phyloP scores from a whole-genome alignment of 2,113 vertebrate species.

The Litocranius walleri region DNA sequence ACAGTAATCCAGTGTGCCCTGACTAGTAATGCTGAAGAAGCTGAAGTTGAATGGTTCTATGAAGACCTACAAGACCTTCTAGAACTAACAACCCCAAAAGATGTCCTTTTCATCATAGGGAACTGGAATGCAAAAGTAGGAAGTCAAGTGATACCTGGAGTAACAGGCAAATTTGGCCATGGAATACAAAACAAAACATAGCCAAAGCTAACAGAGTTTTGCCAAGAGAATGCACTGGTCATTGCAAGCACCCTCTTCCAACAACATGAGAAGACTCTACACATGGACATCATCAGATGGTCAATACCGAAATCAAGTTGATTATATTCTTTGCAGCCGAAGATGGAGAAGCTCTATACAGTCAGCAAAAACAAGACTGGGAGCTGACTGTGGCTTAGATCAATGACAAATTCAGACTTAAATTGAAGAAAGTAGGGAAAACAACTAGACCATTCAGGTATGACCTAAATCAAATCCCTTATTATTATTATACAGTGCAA shows the following conservation, averaged over 20 bases:
- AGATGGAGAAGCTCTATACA: not conserved
- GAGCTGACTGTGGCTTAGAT: not conserved
- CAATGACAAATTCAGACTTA: not conserved
- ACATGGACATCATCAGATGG: not conserved
- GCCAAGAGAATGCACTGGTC: not conserved
- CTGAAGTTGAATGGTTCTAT: not conserved
- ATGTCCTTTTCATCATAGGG: not conserved
- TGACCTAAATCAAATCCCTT: not conserved
- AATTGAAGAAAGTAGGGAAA: not conserved
- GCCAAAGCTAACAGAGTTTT: not conserved
- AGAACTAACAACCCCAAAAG: not conserved
- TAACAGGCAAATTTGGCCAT: not conserved
- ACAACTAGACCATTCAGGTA: not conserved
- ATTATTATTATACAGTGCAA: not conserved
- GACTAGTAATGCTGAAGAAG: not conserved
- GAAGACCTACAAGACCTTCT: not conserved
- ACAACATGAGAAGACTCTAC: not conserved
- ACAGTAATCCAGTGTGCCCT: not conserved
- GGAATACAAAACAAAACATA: not conserved
- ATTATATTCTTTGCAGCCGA: not conserved
- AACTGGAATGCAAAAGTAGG: not conserved
- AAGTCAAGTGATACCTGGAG: not conserved
- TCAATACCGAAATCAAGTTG: not conserved
- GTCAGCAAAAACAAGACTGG: not conserved
- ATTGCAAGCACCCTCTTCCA: not conserved